A percentile compares a stretch with the other conserved stretches of the same genome.
Conservation (phyloP, 2,888 invertebrate species). For the Augiades crinisus region DNA sequence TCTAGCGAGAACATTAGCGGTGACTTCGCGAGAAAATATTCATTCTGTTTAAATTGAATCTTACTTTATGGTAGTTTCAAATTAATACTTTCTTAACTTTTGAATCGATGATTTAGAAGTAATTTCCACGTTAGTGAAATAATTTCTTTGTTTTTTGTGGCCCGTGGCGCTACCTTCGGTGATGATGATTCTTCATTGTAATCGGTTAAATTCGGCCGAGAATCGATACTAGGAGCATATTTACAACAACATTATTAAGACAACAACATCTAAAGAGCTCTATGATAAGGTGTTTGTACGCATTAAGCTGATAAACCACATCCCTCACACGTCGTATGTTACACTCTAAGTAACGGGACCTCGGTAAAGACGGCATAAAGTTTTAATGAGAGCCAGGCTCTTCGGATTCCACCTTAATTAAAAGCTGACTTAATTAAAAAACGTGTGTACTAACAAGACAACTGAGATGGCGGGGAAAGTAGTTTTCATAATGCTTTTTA, state of each 20-base stretch:
- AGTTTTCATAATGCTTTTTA: neutral
- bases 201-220: no score
- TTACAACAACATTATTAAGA: neutral
- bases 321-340: neutral
- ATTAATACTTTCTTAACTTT: no score
- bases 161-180: no score
- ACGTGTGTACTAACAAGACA: conserved; percentile 11
- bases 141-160: no score
- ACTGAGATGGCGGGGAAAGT: neutral
- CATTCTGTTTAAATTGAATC: no score
- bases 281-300: neutral
- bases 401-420: conserved; percentile 14
- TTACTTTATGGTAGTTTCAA: no score
- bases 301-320: neutral
- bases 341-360: neutral
- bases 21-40: no score
- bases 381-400: conserved; percentile 4
- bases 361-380: conserved; percentile 1
- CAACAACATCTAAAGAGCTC: neutral
- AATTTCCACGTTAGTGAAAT: no score
- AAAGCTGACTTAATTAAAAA: conserved; percentile 22
- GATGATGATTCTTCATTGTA: no score
- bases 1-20: no score
- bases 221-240: no score
- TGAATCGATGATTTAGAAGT: no score